Evolutionary conservation across 1,140 invertebrate species (phyloP).

Genomic region (Diplogasteroides magnus): DNA sequence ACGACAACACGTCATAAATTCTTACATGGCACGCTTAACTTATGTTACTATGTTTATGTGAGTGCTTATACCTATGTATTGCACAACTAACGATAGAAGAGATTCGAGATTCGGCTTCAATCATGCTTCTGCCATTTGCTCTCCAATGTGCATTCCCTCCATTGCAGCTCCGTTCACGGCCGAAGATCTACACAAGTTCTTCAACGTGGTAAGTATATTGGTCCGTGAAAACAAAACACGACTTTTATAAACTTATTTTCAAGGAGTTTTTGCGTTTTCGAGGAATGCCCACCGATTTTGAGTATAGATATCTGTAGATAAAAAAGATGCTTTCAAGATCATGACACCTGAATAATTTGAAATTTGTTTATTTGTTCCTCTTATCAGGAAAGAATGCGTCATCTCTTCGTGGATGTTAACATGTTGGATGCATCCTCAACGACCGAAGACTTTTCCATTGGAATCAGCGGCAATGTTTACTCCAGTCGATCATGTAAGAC

Average conservation of each 20-base stretch:
- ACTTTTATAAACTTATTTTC: too few species aligned
- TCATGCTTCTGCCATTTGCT: background rate
- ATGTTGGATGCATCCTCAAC: slow-evolving; percentile 26
- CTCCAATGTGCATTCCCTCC: background rate
- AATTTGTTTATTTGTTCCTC: too few species aligned
- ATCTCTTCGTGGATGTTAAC: slow-evolving; percentile 18
- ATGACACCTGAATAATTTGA: too few species aligned
- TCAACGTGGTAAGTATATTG: slow-evolving; percentile 19
- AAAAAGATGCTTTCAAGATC: too few species aligned
- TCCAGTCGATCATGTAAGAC: slow-evolving; percentile 19
- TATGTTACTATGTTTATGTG: slow-evolving; percentile 19
- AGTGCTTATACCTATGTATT: slow-evolving; percentile 2
- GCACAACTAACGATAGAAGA: background rate
- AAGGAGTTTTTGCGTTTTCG: too few species aligned
- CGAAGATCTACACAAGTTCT: slow-evolving; percentile 23
- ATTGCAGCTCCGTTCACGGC: slow-evolving; percentile 16
- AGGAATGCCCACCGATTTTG: too few species aligned
- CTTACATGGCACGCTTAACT: too few species aligned
- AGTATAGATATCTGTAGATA: too few species aligned
- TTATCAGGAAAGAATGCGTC: slow-evolving; percentile 20
- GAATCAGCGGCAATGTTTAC: slow-evolving; percentile 29
- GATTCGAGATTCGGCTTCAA: slow-evolving; percentile 4
- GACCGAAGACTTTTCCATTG: slow-evolving; percentile 27
- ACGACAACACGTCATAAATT: too few species aligned
- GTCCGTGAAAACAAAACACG: too few species aligned